These are phyloP conservation scores for Zapornia atra DNA, from an alignment of 2,113 vertebrate genomes.

Conservation along the genomic window DNA sequence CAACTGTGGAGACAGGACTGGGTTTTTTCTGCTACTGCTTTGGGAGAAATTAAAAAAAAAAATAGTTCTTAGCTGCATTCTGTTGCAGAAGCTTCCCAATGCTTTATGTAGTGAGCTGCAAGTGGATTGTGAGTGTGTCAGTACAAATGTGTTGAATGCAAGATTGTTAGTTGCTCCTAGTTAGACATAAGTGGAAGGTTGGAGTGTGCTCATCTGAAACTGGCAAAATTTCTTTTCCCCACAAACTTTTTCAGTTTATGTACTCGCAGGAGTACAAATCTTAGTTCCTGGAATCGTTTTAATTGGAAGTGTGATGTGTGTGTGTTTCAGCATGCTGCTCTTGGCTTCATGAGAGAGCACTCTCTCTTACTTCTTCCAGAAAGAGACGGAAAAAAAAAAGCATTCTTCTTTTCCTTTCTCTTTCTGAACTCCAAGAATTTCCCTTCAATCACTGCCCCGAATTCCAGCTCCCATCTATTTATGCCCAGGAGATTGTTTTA, in stretches of 20 bases:
- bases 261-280: neutral
- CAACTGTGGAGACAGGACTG: neutral
- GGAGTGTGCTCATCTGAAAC: neutral
- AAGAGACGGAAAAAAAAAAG: neutral
- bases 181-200: neutral
- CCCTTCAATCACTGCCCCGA: neutral
- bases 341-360: neutral
- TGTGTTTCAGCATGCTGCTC: neutral
- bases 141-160: neutral
- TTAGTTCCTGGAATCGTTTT: neutral
- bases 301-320: neutral
- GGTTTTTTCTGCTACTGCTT: neutral
- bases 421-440: neutral
- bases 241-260: neutral
- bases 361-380: neutral
- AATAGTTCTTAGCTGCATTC: neutral
- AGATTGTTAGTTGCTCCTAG: neutral
- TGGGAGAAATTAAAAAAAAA: constrained; percentile 1
- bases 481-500: neutral
- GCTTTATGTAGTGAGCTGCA: neutral
- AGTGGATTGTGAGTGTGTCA: neutral
- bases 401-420: neutral
- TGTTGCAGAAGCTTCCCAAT: neutral
- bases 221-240: neutral
- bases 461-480: neutral